Conservation (phyloP, 2,888 invertebrate genomes). For the Hyalella azteca region DNA sequence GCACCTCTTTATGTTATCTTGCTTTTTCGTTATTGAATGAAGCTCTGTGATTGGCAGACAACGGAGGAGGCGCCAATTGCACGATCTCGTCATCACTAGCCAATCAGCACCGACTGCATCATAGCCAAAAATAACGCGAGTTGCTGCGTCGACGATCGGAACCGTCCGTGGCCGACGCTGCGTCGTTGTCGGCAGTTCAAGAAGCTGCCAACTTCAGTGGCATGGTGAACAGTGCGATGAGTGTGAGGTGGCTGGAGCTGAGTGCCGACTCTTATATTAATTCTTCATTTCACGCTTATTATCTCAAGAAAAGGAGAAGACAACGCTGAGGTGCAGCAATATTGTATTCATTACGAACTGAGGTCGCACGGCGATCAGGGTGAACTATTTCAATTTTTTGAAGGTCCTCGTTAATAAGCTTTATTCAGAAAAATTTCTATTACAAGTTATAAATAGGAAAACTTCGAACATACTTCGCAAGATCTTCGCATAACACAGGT, state of each 20-base stretch:
- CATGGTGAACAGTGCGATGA: constrained; percentile 24
- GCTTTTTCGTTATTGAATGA: neutral
- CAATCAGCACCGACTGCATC: constrained; percentile 1
- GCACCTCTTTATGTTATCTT: neutral
- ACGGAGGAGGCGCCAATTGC: constrained; percentile 15
- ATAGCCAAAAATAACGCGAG: constrained; percentile 22
- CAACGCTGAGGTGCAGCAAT: neutral
- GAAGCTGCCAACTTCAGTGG: no score
- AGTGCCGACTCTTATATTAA: neutral
- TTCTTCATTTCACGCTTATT: neutral
- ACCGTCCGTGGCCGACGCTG: no score
- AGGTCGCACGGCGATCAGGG: no score
- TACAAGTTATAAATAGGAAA: no score
- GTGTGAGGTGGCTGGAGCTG: constrained; percentile 20
- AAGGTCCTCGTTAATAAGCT: no score
- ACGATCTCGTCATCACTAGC: constrained; percentile 1
- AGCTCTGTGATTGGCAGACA: neutral
- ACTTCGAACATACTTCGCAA: no score
- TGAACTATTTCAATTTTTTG: no score
- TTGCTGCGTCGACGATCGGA: no score
- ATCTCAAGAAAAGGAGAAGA: constrained; percentile 23
- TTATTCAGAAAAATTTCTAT: no score
- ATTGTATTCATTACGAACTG: no score
- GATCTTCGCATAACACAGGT: no score
- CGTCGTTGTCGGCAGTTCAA: no score